Conservation (phyloP, 1,140 invertebrate species). For the Helicoverpa zea region DNA sequence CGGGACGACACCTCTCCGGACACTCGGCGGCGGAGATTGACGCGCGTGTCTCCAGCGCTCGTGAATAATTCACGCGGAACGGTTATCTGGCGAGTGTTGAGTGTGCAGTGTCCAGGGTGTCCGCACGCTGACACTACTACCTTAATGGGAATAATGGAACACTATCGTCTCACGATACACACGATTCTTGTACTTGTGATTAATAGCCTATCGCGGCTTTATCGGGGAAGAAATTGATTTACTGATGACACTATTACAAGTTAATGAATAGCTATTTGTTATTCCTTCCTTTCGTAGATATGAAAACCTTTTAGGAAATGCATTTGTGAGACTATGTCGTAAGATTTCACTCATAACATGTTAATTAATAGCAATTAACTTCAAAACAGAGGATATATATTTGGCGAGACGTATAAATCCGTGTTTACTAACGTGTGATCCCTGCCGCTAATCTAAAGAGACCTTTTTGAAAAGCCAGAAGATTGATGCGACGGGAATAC, state of each 20-base stretch:
- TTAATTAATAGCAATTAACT: not conserved
- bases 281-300: slow-evolving; percentile 6
- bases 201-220: slow-evolving; percentile 40
- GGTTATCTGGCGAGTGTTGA: slow-evolving; percentile 51
- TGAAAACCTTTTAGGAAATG: slow-evolving; percentile 1
- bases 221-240: slow-evolving; percentile 14
- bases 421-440: not conserved
- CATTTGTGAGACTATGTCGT: not conserved
- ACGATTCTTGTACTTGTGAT: slow-evolving; percentile 48
- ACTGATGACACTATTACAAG: slow-evolving; percentile 20
- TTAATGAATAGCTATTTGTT: slow-evolving; percentile 23
- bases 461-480: slow-evolving; percentile 35
- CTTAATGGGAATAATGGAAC: slow-evolving; percentile 48
- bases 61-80: slow-evolving; percentile 57
- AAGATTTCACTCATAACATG: too few species aligned
- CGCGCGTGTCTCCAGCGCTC: slow-evolving; percentile 46
- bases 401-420: not conserved
- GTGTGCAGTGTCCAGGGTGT: slow-evolving; percentile 3
- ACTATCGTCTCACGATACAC: slow-evolving; percentile 44
- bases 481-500: slow-evolving; percentile 25
- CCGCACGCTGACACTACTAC: slow-evolving; percentile 24
- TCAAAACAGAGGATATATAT: not conserved
- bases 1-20: slow-evolving; percentile 39
- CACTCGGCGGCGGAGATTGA: slow-evolving; percentile 46
- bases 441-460: slow-evolving; percentile 24